Base-by-base conservation (phyloP, 2,888 invertebrate genomes). In the Cephus pulcher region DNA sequence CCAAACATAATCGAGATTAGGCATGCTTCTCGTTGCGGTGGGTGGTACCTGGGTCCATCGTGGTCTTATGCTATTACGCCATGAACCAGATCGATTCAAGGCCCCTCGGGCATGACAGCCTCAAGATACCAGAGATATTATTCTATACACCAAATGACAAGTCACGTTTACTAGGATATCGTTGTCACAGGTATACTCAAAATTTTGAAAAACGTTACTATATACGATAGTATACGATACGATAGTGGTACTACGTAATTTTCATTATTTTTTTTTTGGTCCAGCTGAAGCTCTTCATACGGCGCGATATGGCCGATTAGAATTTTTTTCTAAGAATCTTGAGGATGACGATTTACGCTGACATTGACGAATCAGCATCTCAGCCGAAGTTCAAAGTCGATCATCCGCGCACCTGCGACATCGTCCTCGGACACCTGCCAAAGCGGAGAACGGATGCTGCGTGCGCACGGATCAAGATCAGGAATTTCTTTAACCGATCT, bases 11-110 rank as follows among this genome's bases (percentile, higher is more conserved):
- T 74, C 69, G 74, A 78, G 78, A 76, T 78, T 78, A 75, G 79
- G 79, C 76, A 69, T 74, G 79, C 78, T 76, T 79, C 76, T 79
- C 79, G 74, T 75, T 78, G 35, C 81, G 79, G 82, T 83, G 82
- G 83, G 83, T 83, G 83, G 83, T 82, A 78, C 79, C 76, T 81
- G 80, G 80, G 80, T 80, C 82, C 82, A 82, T 82, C 80, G 80
- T 73, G 71, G 71, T 34, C 33, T 75, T 75, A 56, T 9, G 56
- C 70, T 68, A 35, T 78, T 78, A 78, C 78, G 78, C 71, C 78
- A 78, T 76, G 73, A 56, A 35, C 78, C 56, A 78, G 30, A 78
- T 71, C 76, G 78, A 78, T 78, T 78, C 78, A 78, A 78, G 78
- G 78, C 76, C 76, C 78, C 78, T 71, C 75, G 71, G 76, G 78